Base-by-base conservation (phyloP, 2,797 vertebrate species). In the Epinephelus awoara region DNA sequence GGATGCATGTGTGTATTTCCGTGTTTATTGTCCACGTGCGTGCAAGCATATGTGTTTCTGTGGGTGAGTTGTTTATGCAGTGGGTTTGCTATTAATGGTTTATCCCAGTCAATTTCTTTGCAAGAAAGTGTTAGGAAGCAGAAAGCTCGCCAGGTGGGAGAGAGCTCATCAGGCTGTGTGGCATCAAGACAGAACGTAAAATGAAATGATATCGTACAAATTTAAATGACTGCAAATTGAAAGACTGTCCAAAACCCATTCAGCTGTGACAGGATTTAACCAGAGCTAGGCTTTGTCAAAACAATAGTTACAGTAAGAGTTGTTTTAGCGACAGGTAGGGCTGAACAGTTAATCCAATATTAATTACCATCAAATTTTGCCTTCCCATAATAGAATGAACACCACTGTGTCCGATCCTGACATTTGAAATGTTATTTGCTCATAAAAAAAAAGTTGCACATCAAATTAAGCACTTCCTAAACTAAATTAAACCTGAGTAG, bases 21-120 rank as follows among this genome's bases (percentile, higher is more conserved):
- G 23, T 56, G 19, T 81, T 84, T 75, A 62, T 76, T 49, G 27
- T 46, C 46, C n/a, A 34, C 73, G 5, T 67, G 51, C 1, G 8
- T 55, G 21, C 17, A 21, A n/a, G 19, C 6, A 58, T 67, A 11
- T 54, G n/a, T 6, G 12, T 67, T 75, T 58, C 23, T 63, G 18
- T 64, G 50, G 17, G 44, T 19, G 14, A 46, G 9, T 5, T 42
- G 40, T 70, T 62, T 44, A 70, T 74, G 23, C 51, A 47, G 23
- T 21, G 18, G 27, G 23, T 68, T 42, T 42, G 29, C 6, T 81
- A 80, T 82, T 84, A 90, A 87, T 63, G 51, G 71, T 67, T 72
- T 18, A 34, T 82, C 59, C 10, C 23, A 65, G 65, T 70, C 73
- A 50, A 44, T 88, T 80, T 86, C 63, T 62, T 51, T 52, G 44